Conservation (phyloP, 2,888 invertebrate genomes). For the Meta bourneti region DNA sequence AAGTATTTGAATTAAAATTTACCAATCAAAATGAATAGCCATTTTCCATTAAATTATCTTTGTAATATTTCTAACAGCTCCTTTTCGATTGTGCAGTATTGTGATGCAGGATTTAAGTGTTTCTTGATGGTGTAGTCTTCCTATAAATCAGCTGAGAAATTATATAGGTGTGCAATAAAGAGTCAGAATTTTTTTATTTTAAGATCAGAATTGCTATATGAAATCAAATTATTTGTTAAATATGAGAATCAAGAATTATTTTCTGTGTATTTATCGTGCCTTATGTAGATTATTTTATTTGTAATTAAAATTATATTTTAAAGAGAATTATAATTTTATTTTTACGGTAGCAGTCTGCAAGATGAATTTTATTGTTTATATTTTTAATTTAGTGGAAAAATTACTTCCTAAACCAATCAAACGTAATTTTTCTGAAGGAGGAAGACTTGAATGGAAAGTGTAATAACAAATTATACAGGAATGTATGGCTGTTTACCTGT, state of each 20-base stretch:
- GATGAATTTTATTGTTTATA: slow-evolving; percentile 10
- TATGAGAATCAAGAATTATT: slow-evolving; percentile 41
- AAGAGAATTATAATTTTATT: slow-evolving; percentile 34
- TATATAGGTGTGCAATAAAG: slow-evolving; percentile 36
- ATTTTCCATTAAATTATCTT: not conserved
- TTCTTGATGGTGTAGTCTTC: slow-evolving; percentile 37
- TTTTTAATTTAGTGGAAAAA: not conserved
- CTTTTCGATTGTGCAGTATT: slow-evolving; percentile 8
- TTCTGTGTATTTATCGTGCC: slow-evolving; percentile 18
- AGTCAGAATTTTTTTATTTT: slow-evolving; percentile 41
- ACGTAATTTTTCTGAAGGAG: slow-evolving; percentile 30
- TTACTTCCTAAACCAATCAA: not conserved
- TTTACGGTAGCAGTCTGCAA: slow-evolving; percentile 8
- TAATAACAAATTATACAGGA: not conserved
- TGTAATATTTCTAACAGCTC: not conserved
- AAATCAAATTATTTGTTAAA: slow-evolving; percentile 11
- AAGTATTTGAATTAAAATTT: not conserved
- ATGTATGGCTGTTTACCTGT: slow-evolving; percentile 43
- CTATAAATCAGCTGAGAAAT: slow-evolving; percentile 32
- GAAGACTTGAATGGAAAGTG: slow-evolving; percentile 39
- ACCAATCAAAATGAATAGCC: too few species aligned
- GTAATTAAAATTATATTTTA: slow-evolving; percentile 39
- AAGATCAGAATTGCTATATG: slow-evolving; percentile 16
- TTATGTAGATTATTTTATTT: slow-evolving; percentile 44
- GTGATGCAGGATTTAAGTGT: slow-evolving; percentile 1